Conservation (phyloP, 2,113 vertebrate genomes). For the Fregetta grallaria region DNA sequence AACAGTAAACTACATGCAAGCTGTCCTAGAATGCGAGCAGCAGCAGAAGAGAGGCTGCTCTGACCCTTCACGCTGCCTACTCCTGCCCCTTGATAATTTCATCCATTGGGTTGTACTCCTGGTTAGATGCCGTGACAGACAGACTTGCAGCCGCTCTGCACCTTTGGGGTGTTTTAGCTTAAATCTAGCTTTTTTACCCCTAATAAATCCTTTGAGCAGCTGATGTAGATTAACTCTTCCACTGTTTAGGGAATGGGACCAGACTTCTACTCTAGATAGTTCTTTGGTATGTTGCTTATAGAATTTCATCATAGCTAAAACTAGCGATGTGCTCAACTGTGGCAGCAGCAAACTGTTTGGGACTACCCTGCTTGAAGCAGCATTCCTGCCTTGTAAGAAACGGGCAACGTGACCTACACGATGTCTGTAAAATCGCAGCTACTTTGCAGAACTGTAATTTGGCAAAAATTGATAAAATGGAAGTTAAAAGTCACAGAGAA, state of each 20-base stretch:
- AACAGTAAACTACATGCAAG: slow-evolving; percentile 25
- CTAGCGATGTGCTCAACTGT: fast-evolving
- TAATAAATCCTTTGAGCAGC: slow-evolving; percentile 6
- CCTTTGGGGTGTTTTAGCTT: background rate
- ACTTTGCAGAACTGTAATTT: background rate
- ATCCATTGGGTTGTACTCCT: background rate
- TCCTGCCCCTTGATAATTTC: background rate
- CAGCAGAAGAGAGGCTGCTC: background rate
- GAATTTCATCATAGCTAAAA: slow-evolving; percentile 36
- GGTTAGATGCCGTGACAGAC: background rate
- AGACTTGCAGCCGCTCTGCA: background rate
- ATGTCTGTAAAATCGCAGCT: background rate
- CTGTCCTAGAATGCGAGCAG: background rate
- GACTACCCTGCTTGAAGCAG: background rate
- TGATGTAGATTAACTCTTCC: background rate
- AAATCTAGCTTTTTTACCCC: background rate
- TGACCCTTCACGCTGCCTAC: background rate
- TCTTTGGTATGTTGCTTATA: slow-evolving; percentile 36
- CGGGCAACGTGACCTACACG: fast-evolving
- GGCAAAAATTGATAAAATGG: background rate
- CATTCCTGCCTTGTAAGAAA: background rate
- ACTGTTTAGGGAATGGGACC: background rate
- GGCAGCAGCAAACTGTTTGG: background rate
- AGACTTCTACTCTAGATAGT: slow-evolving; percentile 5
- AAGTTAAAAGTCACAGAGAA: background rate